Conservation (phyloP, 2,113 vertebrate genomes). For the Osmerus eperlanus region DNA sequence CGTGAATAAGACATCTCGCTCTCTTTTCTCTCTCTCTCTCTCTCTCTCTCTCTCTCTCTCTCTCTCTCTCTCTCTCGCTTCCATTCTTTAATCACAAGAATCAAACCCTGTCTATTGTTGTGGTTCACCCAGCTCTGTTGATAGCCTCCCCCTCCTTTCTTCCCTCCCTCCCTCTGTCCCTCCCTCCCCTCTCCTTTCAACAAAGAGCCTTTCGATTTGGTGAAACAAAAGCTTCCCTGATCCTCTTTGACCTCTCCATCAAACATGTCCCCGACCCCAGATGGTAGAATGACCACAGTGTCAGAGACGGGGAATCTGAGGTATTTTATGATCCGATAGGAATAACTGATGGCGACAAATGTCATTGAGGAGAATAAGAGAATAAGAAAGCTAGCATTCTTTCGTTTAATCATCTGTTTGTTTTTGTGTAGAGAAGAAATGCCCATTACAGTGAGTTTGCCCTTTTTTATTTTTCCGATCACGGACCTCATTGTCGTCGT, state of each 20-base stretch:
- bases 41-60: slow-evolving; percentile 1
- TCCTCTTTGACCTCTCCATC: slow-evolving; percentile 52
- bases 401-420: slow-evolving; percentile 10
- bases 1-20: slow-evolving; percentile 20
- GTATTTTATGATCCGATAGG: neutral
- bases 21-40: slow-evolving; percentile 1
- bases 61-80: neutral
- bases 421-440: neutral
- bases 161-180: neutral
- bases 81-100: neutral
- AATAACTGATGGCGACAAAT: neutral
- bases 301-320: neutral
- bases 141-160: slow-evolving; percentile 17
- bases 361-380: too few species aligned
- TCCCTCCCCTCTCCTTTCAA: slow-evolving; percentile 29
- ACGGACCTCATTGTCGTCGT: too few species aligned
- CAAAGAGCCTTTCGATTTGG: slow-evolving; percentile 48
- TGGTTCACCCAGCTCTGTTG: slow-evolving; percentile 1
- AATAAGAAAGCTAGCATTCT: neutral
- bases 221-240: slow-evolving; percentile 46
- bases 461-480: neutral
- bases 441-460: neutral
- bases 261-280: slow-evolving; percentile 44
- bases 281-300: slow-evolving; percentile 26
- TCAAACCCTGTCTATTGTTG: slow-evolving; percentile 3